Percentiles rank a stretch among this genome's conserved stretches.
Conservation (phyloP, 2,888 invertebrate species). For the Ectemnius continuus region DNA sequence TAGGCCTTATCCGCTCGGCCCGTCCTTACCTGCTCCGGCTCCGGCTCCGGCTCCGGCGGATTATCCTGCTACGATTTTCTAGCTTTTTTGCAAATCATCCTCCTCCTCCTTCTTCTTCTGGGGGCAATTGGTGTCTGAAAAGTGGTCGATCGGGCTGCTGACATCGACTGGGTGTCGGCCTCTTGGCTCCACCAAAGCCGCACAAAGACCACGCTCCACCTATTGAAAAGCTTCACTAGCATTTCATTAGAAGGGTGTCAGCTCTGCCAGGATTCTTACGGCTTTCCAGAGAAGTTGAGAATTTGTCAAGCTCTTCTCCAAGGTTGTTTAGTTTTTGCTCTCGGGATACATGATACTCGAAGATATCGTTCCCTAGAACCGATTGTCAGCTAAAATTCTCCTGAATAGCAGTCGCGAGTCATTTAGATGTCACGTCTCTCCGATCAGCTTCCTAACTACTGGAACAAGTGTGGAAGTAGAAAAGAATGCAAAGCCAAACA, state of each 20-base stretch:
- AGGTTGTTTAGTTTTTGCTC: too few species aligned
- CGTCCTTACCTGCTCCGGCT: constrained; percentile 54
- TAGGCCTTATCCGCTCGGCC: constrained; percentile 10
- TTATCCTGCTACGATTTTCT: constrained; percentile 44
- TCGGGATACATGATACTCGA: too few species aligned
- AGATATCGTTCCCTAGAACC: neutral
- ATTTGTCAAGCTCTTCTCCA: too few species aligned
- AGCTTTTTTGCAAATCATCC: constrained; percentile 68
- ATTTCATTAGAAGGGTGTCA: too few species aligned
- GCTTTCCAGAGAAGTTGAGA: too few species aligned
- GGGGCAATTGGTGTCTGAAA: constrained; percentile 12
- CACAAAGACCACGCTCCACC: too few species aligned
- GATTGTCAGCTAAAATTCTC: neutral
- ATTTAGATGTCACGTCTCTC: neutral
- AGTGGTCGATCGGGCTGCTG: neutral
- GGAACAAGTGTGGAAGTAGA: constrained; percentile 32
- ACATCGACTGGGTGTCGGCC: too few species aligned
- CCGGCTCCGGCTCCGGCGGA: constrained; percentile 52
- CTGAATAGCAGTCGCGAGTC: neutral
- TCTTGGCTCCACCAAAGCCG: too few species aligned
- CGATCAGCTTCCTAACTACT: constrained; percentile 16
- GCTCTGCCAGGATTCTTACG: too few species aligned
- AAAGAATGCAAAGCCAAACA: constrained; percentile 65
- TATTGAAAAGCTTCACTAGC: too few species aligned
- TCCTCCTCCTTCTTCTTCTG: constrained; percentile 18